Percentiles rank a stretch among this genome's conserved stretches.
phyloP scores from a whole-genome alignment of 2,888 invertebrate genomes.

The Aquatica leii region DNA sequence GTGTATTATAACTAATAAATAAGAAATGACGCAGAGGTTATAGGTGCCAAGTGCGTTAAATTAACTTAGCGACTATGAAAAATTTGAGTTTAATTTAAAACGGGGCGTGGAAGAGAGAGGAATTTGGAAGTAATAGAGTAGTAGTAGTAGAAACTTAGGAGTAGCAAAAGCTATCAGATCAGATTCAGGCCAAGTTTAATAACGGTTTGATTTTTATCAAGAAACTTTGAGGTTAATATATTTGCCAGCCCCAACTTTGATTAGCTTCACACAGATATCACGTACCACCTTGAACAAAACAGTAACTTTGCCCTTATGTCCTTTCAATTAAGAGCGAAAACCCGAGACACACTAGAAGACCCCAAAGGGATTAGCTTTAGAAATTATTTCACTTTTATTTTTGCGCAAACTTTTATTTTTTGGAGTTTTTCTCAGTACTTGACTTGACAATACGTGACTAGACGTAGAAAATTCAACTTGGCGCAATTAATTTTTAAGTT shows the following conservation, averaged over 20 bases:
- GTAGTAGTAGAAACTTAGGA: constrained; percentile 5
- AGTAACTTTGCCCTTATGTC: constrained; percentile 38
- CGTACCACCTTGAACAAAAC: constrained; percentile 38
- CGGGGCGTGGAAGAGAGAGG: too few relatives aligned
- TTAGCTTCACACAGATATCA: constrained; percentile 38
- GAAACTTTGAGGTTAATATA: constrained; percentile 38
- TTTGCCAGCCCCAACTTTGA: constrained; percentile 37
- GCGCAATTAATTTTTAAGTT: constrained; percentile 33
- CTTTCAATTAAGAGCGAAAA: constrained; percentile 38
- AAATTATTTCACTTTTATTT: constrained; percentile 37
- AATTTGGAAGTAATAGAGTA: too few relatives aligned
- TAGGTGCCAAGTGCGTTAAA: too few relatives aligned
- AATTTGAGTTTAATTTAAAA: too few relatives aligned
- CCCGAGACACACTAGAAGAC: constrained; percentile 19
- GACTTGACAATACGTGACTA: constrained; percentile 33
- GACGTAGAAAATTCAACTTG: constrained; percentile 21
- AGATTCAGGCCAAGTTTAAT: constrained; percentile 37
- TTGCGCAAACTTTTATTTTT: constrained; percentile 26
- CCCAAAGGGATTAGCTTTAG: constrained; percentile 32
- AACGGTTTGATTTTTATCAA: constrained; percentile 40
- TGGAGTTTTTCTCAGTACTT: constrained; percentile 25
- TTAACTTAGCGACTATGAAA: too few relatives aligned
- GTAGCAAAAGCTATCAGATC: constrained; percentile 33
- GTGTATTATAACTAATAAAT: too few relatives aligned
- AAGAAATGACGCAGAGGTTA: too few relatives aligned